Percentiles rank a stretch among this genome's conserved stretches.
phyloP scores from a whole-genome alignment of 2,797 vertebrate genomes.

The Macrochelys suwanniensis region DNA sequence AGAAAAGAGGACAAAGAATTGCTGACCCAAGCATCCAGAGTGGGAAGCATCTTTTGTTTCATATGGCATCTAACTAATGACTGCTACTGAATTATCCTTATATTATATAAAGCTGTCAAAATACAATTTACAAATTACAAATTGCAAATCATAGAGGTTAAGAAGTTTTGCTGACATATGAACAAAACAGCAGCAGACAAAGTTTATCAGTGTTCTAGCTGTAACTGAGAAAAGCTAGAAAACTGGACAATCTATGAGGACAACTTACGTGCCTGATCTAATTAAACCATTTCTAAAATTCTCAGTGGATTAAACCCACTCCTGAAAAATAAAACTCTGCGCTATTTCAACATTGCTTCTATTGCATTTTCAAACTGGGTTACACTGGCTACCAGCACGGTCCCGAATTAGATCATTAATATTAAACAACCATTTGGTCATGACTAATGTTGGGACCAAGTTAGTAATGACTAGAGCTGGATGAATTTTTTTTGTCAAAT shows the following conservation, averaged over 20 bases:
- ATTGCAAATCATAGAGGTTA: background rate
- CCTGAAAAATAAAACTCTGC: background rate
- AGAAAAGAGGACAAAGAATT: background rate
- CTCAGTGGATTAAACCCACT: background rate
- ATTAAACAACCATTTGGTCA: background rate
- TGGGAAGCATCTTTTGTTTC: background rate
- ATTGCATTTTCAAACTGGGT: background rate
- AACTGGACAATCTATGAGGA: background rate
- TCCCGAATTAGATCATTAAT: background rate
- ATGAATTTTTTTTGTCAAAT: no score
- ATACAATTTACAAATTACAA: background rate
- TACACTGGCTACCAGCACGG: background rate
- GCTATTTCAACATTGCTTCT: background rate
- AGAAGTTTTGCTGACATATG: background rate
- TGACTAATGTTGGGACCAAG: background rate
- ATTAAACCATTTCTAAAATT: background rate
- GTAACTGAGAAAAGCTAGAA: background rate
- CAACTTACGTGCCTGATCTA: background rate
- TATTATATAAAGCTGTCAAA: background rate
- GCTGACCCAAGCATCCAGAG: background rate
- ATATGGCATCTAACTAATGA: fast-evolving
- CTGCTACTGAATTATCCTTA: background rate
- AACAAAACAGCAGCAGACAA: background rate
- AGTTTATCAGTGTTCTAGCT: background rate
- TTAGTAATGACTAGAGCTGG: no score